Percentiles rank a stretch among this genome's conserved stretches.
phyloP scores from a whole-genome alignment of 2,113 vertebrate genomes.

The Peromyscus polionotus region DNA sequence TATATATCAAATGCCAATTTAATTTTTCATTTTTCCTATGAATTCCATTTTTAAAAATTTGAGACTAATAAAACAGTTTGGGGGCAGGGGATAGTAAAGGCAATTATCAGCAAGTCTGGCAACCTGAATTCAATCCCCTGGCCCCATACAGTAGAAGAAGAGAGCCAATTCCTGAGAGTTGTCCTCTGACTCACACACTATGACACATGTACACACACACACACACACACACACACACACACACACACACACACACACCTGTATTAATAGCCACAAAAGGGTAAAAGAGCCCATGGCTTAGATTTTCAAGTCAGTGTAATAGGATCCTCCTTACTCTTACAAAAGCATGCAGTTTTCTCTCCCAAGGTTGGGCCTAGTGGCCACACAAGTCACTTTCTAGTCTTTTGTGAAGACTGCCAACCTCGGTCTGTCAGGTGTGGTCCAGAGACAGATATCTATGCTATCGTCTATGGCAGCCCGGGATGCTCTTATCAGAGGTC shows the following conservation, averaged over 20 bases:
- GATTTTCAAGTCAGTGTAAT: background rate
- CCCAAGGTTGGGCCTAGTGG: fast-evolving
- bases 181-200: background rate
- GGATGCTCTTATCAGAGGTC: background rate
- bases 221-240: background rate
- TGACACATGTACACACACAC: background rate
- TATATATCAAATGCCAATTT: background rate
- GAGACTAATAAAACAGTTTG: background rate
- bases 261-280: background rate
- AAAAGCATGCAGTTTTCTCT: background rate
- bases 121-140: too few relatives aligned
- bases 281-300: background rate
- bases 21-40: background rate
- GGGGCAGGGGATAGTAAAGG: background rate
- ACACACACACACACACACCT: background rate
- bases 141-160: background rate
- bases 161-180: background rate
- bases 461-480: background rate
- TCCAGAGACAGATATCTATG: background rate
- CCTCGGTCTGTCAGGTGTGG: background rate
- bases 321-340: background rate
- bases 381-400: background rate
- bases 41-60: background rate
- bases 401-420: background rate
- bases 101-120: too few relatives aligned